Evolutionary conservation across 37 sponge, comb jelly and placozoan species (phyloP), one percentile per base, ranked within the genome.

Genomic region (Bolinopsis microptera): DNA sequence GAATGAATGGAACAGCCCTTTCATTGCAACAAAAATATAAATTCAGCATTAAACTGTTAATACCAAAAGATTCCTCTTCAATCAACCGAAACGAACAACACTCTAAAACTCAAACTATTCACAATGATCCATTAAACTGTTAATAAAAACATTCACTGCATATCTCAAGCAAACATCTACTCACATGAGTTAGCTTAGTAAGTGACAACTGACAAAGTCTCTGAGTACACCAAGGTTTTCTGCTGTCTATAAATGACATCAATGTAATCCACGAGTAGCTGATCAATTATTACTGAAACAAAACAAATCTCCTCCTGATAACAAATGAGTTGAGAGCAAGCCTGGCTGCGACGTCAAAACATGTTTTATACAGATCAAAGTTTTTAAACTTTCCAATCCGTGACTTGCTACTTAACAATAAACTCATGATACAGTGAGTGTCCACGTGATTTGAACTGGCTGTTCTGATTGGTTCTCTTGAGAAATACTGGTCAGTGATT

Each of bases 221-320:
- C 22, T 80, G 82, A 9, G 82, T 80, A 80, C 82, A 80, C 82
- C 82, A 80, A 18, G 82, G 82, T 34, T 80, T 80, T 31, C 82
- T 31, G 8, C 23, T 36, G 37, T 80, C 37, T 21, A 80, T 32
- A 34, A 80, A 80, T 18, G 82, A 80, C 82, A 80, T 80, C 61
- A 48, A 48, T 48, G 13, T n/a, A n/a, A n/a, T n/a, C n/a, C n/a
- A n/a, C n/a, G n/a, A n/a, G n/a, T n/a, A n/a, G n/a, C n/a, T n/a
- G n/a, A n/a, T n/a, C n/a, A n/a, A n/a, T n/a, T n/a, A n/a, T n/a
- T n/a, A n/a, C 61, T 13, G 13, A 5, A 48, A 48, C 61, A 13
- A 48, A 48, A 48, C 61, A 13, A 18, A 5, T 48, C 5, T 5
- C 61, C 13, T 18, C 61, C 61, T 48, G 61, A 48, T 48, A 48